Evolutionary conservation across 2,888 invertebrate genomes (phyloP), one percentile per base, ranked within the genome.

Genomic region (Dicycla oo): DNA sequence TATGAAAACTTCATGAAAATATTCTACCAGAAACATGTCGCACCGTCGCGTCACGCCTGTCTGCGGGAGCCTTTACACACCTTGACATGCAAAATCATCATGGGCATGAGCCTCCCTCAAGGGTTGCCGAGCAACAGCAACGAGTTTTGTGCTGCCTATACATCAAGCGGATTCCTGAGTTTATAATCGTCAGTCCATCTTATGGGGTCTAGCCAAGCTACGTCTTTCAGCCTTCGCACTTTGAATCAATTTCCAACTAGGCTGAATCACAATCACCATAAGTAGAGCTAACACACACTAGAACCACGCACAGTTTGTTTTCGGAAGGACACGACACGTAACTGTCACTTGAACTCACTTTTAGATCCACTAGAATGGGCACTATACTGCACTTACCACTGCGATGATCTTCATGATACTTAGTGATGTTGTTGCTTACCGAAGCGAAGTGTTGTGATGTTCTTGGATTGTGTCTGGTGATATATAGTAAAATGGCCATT

Each of bases 381-480:
- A 54, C 40, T 49, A 7, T n/a, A 34, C 57, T 38, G 1, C 15
- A 73, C 75, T 67, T 53, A 75, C 73, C 75, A 15, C 38, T 13
- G 40, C 8, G 1, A 58, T 11, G 0, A 40, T 38, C 67, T 47
- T 58, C 73, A 73, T 73, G 30, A 23, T 40, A 45, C 13, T 66
- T 58, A 53, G 38, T 47, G 67, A 67, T 40, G 51, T 43, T n/a
- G n/a, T n/a, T n/a, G n/a, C n/a, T n/a, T n/a, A 40, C 38, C 30
- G 51, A 38, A 47, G 38, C 11, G 26, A 58, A 30, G 18, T 45
- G 45, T 51, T 67, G 51, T 74, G 45, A 40, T 11, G 2, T 11
- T 75, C 3, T 75, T 45, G 6, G 51, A 40, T 38, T 20, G 5
- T 20, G 67, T 15, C 15, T 18, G 23, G n/a, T 38, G 65, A 58